Conservation (phyloP, 2,797 vertebrate genomes). For the Threskiornis aethiopicus region DNA sequence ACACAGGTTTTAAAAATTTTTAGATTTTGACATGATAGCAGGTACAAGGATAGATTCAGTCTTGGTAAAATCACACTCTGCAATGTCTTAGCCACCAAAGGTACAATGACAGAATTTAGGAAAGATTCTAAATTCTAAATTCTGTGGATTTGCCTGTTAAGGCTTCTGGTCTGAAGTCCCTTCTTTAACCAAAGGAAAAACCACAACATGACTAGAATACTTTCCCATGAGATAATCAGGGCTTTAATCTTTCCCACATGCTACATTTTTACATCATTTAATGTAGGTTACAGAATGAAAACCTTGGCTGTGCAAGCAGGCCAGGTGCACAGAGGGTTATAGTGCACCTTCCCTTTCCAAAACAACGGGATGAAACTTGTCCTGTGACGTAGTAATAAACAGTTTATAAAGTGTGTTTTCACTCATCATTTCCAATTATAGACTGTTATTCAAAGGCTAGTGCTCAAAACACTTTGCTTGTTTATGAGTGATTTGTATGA, state of each 20-base stretch:
- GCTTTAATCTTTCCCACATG: slow-evolving; percentile 29
- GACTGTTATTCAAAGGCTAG: slow-evolving; percentile 3
- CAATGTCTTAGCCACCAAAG: not conserved
- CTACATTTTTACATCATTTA: slow-evolving; percentile 42
- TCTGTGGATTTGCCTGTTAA: not conserved
- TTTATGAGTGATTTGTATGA: not conserved
- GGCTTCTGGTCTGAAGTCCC: not conserved
- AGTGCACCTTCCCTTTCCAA: slow-evolving; percentile 9
- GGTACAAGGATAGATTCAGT: not conserved
- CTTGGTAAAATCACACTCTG: not conserved
- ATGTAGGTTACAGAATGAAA: slow-evolving; percentile 8
- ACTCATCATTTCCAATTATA: slow-evolving; percentile 27
- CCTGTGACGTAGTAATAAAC: not conserved
- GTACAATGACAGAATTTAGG: not conserved
- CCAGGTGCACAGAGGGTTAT: slow-evolving; percentile 20
- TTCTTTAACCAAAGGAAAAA: not conserved
- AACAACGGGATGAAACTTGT: slow-evolving; percentile 15
- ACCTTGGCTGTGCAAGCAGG: slow-evolving; percentile 33
- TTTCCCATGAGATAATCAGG: slow-evolving; percentile 29
- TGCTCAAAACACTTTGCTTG: slow-evolving; percentile 3
- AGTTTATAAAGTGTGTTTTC: slow-evolving; percentile 1
- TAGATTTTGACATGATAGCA: slow-evolving; percentile 13
- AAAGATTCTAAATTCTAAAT: not conserved
- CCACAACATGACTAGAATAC: not conserved
- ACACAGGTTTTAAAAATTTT: not conserved